These are phyloP conservation scores for Orchesella flavescens DNA, from an alignment of 2,888 invertebrate species.

Conservation along the genomic window DNA sequence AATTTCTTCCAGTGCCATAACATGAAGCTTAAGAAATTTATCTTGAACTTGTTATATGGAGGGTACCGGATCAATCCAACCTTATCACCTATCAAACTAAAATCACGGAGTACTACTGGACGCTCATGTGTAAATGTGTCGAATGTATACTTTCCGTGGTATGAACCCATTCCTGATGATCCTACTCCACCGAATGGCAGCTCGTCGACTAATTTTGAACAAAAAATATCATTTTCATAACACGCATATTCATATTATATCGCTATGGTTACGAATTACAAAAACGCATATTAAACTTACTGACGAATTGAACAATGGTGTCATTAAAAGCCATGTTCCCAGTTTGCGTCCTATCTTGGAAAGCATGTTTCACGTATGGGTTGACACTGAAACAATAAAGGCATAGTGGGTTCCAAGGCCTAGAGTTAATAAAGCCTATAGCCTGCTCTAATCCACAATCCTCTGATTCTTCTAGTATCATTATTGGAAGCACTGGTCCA, in stretches of 20 bases:
- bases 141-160: slow-evolving; percentile 92
- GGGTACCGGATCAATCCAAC: slow-evolving; percentile 66
- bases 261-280: not conserved
- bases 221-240: not conserved
- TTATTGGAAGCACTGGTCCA: slow-evolving; percentile 94
- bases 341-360: slow-evolving; percentile 35
- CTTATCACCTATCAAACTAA: slow-evolving; percentile 63
- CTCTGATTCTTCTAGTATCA: slow-evolving; percentile 86
- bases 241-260: not conserved
- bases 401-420: slow-evolving; percentile 60
- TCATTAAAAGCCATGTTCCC: slow-evolving; percentile 68
- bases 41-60: slow-evolving; percentile 65
- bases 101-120: slow-evolving; percentile 60
- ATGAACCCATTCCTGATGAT: slow-evolving; percentile 91
- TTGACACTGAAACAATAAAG: slow-evolving; percentile 63
- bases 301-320: slow-evolving; percentile 67
- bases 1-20: slow-evolving; percentile 74
- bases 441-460: slow-evolving; percentile 76
- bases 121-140: slow-evolving; percentile 78
- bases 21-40: slow-evolving; percentile 75
- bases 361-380: slow-evolving; percentile 15
- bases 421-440: slow-evolving; percentile 25
- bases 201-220: slow-evolving; percentile 82
- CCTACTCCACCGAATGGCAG: slow-evolving; percentile 99
- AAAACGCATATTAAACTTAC: not conserved